Base-by-base conservation (phyloP, 2,888 invertebrate genomes). In the Lottia gigantea region DNA sequence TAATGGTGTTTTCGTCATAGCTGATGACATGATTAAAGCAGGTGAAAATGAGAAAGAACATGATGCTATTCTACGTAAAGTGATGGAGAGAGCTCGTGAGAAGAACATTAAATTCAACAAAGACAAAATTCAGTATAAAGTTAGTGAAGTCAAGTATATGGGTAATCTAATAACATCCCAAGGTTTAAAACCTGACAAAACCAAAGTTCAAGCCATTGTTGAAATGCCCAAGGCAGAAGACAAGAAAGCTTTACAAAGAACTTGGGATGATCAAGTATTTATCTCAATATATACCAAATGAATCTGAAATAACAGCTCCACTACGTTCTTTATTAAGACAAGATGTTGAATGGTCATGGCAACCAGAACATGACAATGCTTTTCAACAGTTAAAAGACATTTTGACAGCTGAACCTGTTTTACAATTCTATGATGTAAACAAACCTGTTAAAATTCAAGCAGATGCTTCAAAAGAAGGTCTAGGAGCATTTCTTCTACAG, bases 251-350 rank as follows among this genome's bases (percentile, higher is more conserved):
- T 62, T 72, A 4, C 67, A 71, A 16, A 14, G 69, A 25, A 63
- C 61, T 72, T n/a, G 72, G 74, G 16, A 70, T 71, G 6, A 55
- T 75, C 1, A 72, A 70, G 16, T 77, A 75, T 55, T 47, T 77
- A n/a, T 71, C 72, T 6, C 74, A 71, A 63, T 74, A 74, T 46
- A 25, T 75, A n/a, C 76, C 72, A 26, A 68, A 70, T 45, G 31
- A n/a, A n/a, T n/a, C n/a, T n/a, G n/a, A n/a, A n/a, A n/a, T n/a
- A n/a, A n/a, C n/a, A n/a, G n/a, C n/a, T 31, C 31, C 31, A 31
- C 31, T 31, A 31, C 31, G 31, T 31, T 31, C 31, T 3, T 31
- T 31, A 31, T 31, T 31, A 6, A 31, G 31, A 31, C 31, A 31
- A 31, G 31, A 31, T 6, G 31, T 31, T 31, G 31, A 31, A 31